Evolutionary conservation across 2,888 invertebrate genomes (phyloP).

Genomic region (Sycophila texana): DNA sequence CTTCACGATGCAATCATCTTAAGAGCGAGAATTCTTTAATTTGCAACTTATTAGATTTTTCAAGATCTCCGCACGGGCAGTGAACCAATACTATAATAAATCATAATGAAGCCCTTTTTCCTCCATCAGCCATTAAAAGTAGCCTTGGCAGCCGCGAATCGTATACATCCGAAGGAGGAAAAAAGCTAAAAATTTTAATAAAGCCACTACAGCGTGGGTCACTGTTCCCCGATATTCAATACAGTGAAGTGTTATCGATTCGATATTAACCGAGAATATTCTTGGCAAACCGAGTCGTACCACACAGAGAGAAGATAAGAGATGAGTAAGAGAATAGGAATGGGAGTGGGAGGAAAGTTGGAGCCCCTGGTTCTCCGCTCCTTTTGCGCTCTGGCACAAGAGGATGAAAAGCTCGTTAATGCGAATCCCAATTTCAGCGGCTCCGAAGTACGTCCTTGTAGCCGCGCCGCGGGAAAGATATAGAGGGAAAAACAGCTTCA

Average conservation of each 20-base stretch:
- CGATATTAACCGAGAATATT: constrained; percentile 43
- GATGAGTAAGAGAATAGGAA: background rate
- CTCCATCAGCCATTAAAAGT: constrained; percentile 3
- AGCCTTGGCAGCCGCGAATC: constrained; percentile 11
- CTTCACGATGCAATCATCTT: too few species aligned
- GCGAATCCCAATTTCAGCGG: constrained; percentile 60
- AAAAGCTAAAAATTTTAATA: constrained; percentile 40
- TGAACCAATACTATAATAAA: background rate
- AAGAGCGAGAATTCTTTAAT: constrained; percentile 55
- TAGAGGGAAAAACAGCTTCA: constrained; percentile 33
- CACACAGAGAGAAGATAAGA: constrained; percentile 8
- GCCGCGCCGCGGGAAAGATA: constrained; percentile 11
- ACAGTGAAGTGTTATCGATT: constrained; percentile 47
- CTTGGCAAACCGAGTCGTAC: background rate
- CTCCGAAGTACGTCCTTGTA: constrained; percentile 13
- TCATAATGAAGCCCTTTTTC: constrained; percentile 1
- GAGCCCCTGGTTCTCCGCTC: constrained; percentile 5
- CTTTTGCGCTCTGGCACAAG: constrained; percentile 35
- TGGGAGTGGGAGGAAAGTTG: background rate
- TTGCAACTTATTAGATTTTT: constrained; percentile 58
- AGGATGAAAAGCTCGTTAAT: constrained; percentile 68
- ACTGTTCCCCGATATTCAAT: constrained; percentile 41
- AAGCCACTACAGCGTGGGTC: constrained; percentile 7
- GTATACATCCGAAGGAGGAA: background rate
- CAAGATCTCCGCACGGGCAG: background rate